Percentiles rank a stretch among this genome's conserved stretches.
Evolutionary conservation across 2,797 vertebrate species (phyloP).

Genomic region (Typhlichthys eigenmanni): DNA sequence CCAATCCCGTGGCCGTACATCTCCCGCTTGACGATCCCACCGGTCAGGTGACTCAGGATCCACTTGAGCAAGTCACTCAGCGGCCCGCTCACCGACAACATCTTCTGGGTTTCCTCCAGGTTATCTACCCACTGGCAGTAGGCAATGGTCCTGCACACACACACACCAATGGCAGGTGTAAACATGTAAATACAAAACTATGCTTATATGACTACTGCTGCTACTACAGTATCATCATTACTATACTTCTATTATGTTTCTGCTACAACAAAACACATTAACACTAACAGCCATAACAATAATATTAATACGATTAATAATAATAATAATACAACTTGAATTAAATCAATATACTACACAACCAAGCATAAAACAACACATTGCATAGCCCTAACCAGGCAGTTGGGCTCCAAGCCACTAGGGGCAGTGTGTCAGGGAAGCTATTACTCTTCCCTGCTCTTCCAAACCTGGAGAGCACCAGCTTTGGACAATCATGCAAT

Average conservation of each 20-base stretch:
- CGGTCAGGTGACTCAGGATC: slow-evolving; percentile 94
- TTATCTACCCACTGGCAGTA: slow-evolving; percentile 99
- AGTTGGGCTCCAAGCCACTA: no score
- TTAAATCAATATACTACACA: no score
- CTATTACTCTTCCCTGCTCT: no score
- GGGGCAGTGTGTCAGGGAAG: no score
- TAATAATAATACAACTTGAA: not conserved
- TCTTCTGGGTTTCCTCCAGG: slow-evolving; percentile 93
- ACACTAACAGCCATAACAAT: not conserved
- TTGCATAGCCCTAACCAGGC: no score
- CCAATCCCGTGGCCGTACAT: slow-evolving; percentile 98
- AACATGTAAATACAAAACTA: not conserved
- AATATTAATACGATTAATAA: not conserved
- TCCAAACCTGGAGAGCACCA: no score
- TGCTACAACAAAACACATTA: not conserved
- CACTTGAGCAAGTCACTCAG: slow-evolving; percentile 93
- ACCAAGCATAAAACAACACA: no score
- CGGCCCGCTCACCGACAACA: slow-evolving; percentile 92
- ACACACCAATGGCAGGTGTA: not conserved
- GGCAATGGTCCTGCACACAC: slow-evolving; percentile 86
- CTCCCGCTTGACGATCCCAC: slow-evolving; percentile 92
- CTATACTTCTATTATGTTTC: not conserved
- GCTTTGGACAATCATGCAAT: no score
- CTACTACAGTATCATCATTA: not conserved
- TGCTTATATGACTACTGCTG: not conserved